Conservation (phyloP, 2,888 invertebrate genomes). For the Dermolepida albohirtum region DNA sequence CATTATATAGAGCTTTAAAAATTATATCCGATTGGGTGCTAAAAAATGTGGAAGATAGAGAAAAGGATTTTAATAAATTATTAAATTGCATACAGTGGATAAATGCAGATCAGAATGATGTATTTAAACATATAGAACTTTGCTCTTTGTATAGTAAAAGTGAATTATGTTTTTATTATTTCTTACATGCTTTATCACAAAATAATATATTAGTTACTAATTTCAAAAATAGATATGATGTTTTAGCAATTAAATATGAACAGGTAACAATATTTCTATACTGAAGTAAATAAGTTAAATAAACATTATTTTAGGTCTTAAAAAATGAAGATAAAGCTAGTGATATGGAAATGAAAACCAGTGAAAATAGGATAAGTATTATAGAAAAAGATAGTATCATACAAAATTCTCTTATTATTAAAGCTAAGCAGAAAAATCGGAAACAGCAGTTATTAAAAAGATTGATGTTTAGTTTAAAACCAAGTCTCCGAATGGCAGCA, state of each 20-base stretch:
- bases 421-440: constrained; percentile 60
- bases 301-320: constrained; percentile 39
- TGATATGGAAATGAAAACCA: constrained; percentile 31
- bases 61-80: constrained; percentile 69
- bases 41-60: constrained; percentile 66
- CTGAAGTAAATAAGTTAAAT: background rate
- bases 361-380: constrained; percentile 50
- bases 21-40: constrained; percentile 70
- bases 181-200: constrained; percentile 63
- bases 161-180: constrained; percentile 69
- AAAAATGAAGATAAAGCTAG: constrained; percentile 40
- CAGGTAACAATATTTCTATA: constrained; percentile 57
- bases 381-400: constrained; percentile 57
- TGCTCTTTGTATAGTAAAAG: constrained; percentile 70
- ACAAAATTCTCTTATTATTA: constrained; percentile 59
- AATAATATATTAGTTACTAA: constrained; percentile 67
- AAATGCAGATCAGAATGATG: constrained; percentile 65
- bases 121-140: constrained; percentile 69
- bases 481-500: constrained; percentile 63
- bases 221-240: constrained; percentile 66
- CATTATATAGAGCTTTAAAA: constrained; percentile 63
- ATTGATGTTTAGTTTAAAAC: constrained; percentile 63
- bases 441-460: constrained; percentile 62
- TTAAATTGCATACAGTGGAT: constrained; percentile 67
- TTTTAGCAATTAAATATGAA: constrained; percentile 65